Conservation (phyloP, 2,888 invertebrate species). For the Clostera curtula region DNA sequence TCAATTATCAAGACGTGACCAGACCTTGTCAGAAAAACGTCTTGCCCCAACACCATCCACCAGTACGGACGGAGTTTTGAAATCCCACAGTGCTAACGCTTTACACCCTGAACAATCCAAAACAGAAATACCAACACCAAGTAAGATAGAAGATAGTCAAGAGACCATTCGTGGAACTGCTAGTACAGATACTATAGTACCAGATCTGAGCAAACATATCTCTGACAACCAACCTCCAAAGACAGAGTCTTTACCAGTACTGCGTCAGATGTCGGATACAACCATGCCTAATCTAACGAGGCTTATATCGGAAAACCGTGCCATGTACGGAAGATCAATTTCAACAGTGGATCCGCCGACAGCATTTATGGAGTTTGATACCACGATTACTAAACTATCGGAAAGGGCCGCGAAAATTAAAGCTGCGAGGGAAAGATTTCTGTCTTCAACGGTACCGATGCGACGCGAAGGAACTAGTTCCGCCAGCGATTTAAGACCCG, state of each 20-base stretch:
- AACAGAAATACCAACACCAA: conserved; percentile 16
- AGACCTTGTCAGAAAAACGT: conserved; percentile 42
- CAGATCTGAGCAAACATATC: conserved; percentile 32
- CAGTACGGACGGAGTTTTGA: conserved; percentile 50
- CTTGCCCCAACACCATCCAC: conserved; percentile 34
- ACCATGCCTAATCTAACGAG: conserved; percentile 46
- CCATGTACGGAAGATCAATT: conserved; percentile 44
- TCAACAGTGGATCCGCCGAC: conserved; percentile 40
- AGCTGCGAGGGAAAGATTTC: conserved; percentile 83
- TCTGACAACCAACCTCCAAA: conserved; percentile 25
- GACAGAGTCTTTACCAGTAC: conserved; percentile 29
- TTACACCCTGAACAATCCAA: conserved; percentile 45
- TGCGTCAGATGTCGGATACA: conserved; percentile 49
- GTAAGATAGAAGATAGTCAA: conserved; percentile 42
- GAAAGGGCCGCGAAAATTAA: conserved; percentile 76
- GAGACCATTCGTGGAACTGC: conserved; percentile 46
- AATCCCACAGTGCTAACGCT: conserved; percentile 63
- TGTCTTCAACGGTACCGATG: conserved; percentile 67
- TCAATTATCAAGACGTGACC: conserved; percentile 59
- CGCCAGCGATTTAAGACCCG: conserved; percentile 57
- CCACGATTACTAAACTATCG: conserved; percentile 46
- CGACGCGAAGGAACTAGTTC: conserved; percentile 63
- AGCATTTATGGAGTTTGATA: conserved; percentile 29
- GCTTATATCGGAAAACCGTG: conserved; percentile 40
- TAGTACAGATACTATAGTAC: conserved; percentile 58